phyloP scores from a whole-genome alignment of 2,888 invertebrate genomes.

The Cantharis rufa region DNA sequence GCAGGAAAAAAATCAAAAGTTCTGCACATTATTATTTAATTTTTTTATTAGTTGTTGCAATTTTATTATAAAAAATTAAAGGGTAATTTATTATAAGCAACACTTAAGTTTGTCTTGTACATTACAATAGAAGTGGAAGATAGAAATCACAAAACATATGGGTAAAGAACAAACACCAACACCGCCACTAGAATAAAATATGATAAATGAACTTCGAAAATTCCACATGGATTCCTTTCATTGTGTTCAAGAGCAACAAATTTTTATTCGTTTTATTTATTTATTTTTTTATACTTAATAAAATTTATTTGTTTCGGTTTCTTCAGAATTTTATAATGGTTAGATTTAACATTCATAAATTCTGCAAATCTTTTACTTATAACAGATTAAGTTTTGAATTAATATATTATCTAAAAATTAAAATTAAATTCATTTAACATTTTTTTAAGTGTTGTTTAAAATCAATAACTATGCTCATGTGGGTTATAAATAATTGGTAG shows the following conservation, averaged over 20 bases:
- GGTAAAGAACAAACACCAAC: slow-evolving; percentile 24
- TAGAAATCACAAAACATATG: slow-evolving; percentile 15
- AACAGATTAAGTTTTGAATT: neutral
- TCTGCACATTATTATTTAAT: neutral
- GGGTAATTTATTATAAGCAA: neutral
- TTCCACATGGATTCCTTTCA: slow-evolving; percentile 53
- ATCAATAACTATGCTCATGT: neutral
- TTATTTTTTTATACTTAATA: slow-evolving; percentile 10
- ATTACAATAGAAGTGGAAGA: slow-evolving; percentile 8
- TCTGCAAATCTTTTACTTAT: neutral
- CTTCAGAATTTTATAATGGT: neutral
- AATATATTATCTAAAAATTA: neutral
- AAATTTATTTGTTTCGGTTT: slow-evolving; percentile 22
- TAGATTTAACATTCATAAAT: neutral
- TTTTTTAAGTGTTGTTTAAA: neutral
- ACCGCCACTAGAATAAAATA: slow-evolving; percentile 40
- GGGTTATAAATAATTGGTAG: neutral
- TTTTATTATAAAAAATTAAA: neutral
- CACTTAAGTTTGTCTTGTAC: neutral
- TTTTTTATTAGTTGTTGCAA: neutral
- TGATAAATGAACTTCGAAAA: slow-evolving; percentile 55
- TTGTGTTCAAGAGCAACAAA: slow-evolving; percentile 48
- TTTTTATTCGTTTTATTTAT: slow-evolving; percentile 26
- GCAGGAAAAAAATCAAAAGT: neutral
- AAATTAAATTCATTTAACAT: neutral